phyloP scores from a whole-genome alignment of 2,888 invertebrate genomes.

The Thymelicus sylvestris region DNA sequence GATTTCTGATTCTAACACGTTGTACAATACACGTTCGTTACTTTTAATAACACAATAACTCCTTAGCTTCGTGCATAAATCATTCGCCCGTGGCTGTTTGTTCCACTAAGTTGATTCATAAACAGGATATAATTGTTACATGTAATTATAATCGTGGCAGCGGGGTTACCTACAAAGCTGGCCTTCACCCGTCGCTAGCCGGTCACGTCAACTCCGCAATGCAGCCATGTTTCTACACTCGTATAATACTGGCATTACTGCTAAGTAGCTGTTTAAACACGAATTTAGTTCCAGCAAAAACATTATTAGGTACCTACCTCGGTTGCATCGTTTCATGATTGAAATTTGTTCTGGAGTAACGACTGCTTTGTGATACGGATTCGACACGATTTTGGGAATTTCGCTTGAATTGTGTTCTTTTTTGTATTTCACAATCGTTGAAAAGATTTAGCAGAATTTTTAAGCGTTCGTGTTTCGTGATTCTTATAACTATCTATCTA shows the following conservation, averaged over 20 bases:
- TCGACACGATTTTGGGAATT: slow-evolving; percentile 27
- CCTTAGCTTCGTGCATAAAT: not conserved
- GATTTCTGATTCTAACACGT: not conserved
- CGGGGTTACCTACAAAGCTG: slow-evolving; percentile 24
- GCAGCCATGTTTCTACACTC: slow-evolving; percentile 18
- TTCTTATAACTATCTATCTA: too few relatives aligned
- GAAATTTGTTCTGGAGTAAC: slow-evolving; percentile 28
- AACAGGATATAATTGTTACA: slow-evolving; percentile 35
- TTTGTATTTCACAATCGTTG: not conserved
- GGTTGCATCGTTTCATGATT: slow-evolving; percentile 27
- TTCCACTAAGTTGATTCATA: slow-evolving; percentile 24
- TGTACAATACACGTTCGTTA: not conserved
- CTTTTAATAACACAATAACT: not conserved
- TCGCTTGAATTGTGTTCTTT: not conserved
- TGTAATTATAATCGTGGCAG: slow-evolving; percentile 29
- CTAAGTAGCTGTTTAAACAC: slow-evolving; percentile 31
- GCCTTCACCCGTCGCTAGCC: slow-evolving; percentile 26
- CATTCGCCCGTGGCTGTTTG: not conserved
- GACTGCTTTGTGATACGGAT: slow-evolving; percentile 20
- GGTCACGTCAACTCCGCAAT: slow-evolving; percentile 33
- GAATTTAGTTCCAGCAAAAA: slow-evolving; percentile 22
- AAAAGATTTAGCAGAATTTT: not conserved
- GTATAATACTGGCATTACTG: slow-evolving; percentile 13
- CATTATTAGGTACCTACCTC: slow-evolving; percentile 3
- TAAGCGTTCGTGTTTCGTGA: not conserved